Evolutionary conservation across 2,797 vertebrate genomes (phyloP).

Genomic region (Lepidocolaptes lacrymiger): DNA sequence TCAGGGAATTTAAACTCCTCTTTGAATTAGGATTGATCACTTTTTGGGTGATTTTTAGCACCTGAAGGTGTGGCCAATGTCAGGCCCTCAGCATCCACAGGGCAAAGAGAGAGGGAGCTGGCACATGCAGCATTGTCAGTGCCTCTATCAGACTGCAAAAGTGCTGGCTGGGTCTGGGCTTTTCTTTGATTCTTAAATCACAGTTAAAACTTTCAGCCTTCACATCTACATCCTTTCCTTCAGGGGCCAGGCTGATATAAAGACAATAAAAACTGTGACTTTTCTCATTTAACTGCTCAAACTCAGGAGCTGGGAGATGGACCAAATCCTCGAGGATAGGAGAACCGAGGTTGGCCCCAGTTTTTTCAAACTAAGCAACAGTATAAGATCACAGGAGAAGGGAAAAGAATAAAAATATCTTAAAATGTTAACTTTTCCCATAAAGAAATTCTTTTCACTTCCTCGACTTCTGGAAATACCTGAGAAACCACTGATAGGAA

Average conservation of each 20-base stretch:
- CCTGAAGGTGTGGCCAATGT: background rate
- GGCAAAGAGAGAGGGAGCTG: background rate
- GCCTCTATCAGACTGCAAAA: background rate
- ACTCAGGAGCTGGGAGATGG: background rate
- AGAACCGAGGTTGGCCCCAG: fast-evolving
- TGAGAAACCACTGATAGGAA: background rate
- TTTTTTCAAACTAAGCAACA: background rate
- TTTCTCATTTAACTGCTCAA: background rate
- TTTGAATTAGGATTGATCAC: background rate
- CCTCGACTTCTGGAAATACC: background rate
- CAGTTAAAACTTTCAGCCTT: background rate
- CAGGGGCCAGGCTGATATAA: background rate
- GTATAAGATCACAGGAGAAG: background rate
- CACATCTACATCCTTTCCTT: background rate
- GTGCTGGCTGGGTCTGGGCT: background rate
- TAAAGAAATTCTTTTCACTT: background rate
- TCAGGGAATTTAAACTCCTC: background rate
- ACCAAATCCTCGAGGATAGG: fast-evolving
- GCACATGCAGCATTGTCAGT: fast-evolving
- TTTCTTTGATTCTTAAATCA: background rate
- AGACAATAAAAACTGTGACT: background rate
- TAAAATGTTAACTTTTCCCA: background rate
- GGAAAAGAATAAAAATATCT: background rate
- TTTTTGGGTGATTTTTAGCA: background rate
- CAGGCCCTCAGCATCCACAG: background rate